These are phyloP conservation scores for Camponotus vicinus DNA, from an alignment of 1,140 invertebrate genomes.

Conservation along the genomic window DNA sequence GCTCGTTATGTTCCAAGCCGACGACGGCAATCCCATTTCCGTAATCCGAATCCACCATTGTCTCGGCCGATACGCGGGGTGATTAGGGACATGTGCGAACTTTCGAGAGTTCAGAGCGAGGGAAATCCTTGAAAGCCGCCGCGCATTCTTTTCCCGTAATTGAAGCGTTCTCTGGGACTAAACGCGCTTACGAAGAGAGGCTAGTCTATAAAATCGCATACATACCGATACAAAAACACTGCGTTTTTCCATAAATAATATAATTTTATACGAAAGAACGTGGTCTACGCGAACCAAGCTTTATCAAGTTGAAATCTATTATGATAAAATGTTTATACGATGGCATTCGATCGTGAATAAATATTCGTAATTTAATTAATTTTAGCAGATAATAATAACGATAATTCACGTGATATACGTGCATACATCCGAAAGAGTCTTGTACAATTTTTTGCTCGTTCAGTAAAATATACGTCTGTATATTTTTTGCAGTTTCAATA, in stretches of 20 bases:
- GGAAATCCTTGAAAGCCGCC: neutral
- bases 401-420: constrained; percentile 17
- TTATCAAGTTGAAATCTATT: neutral
- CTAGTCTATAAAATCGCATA: neutral
- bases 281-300: neutral
- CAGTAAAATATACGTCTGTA: constrained; percentile 20
- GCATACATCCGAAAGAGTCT: neutral
- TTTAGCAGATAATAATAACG: neutral
- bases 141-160: neutral
- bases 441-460: constrained; percentile 25
- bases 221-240: neutral
- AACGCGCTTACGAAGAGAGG: neutral
- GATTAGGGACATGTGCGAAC: constrained; percentile 28
- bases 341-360: neutral
- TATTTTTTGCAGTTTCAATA: constrained; percentile 10
- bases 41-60: constrained; percentile 74
- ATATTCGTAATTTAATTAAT: neutral
- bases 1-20: constrained; percentile 63
- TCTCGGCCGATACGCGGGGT: constrained; percentile 52
- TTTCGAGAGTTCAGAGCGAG: neutral
- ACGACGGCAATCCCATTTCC: constrained; percentile 79
- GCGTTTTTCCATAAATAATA: neutral
- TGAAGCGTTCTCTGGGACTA: neutral
- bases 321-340: neutral
- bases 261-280: neutral